Conservation (phyloP, 2,113 vertebrate species). For the Microtus richardsoni region DNA sequence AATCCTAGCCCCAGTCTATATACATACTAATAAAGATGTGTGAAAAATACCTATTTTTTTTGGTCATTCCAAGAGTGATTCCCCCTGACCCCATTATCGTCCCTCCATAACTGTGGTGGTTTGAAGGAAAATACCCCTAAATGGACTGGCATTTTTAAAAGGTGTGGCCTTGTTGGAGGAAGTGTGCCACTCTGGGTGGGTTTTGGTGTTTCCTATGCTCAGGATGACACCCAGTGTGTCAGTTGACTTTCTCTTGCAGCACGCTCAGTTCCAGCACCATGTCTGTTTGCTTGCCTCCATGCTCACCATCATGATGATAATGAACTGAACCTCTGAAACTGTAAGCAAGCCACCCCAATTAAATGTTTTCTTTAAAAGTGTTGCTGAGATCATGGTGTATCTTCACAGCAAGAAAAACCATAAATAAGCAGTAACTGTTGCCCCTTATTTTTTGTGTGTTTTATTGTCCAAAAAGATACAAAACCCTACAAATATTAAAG, state of each 20-base stretch:
- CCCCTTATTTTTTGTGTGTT: background rate
- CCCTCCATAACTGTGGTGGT: background rate
- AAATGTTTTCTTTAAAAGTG: background rate
- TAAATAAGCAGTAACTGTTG: background rate
- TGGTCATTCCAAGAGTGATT: background rate
- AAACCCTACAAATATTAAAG: background rate
- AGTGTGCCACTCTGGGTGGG: background rate
- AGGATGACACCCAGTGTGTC: background rate
- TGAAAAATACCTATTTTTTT: background rate
- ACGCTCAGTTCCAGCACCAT: background rate
- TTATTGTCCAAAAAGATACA: background rate
- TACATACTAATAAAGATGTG: background rate
- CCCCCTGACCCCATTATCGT: no score
- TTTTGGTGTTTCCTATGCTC: background rate
- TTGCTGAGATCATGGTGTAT: background rate
- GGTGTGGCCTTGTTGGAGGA: background rate
- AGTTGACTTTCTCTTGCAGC: background rate
- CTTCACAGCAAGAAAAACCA: background rate
- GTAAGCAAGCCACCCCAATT: background rate
- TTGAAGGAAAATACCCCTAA: background rate
- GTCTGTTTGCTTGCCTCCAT: background rate
- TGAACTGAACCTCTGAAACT: background rate
- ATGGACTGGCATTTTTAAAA: background rate
- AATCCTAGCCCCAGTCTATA: background rate
- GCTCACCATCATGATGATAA: background rate